phyloP scores from a whole-genome alignment of 1,140 invertebrate genomes.

The Drosophila arawakana region DNA sequence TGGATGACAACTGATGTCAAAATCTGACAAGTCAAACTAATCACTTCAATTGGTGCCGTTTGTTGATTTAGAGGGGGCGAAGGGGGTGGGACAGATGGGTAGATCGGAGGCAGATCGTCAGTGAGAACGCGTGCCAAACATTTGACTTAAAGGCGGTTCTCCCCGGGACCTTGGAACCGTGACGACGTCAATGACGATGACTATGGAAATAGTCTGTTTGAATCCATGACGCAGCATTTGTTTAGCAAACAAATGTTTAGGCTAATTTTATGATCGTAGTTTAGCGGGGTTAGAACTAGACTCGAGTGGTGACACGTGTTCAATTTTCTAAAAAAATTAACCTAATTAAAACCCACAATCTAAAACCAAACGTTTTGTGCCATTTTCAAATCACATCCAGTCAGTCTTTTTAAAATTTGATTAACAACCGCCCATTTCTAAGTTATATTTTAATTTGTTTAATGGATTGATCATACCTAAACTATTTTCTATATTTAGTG shows the following conservation, averaged over 20 bases:
- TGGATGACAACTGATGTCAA: constrained; percentile 79
- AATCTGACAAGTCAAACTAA: constrained; percentile 77
- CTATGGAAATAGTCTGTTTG: constrained; percentile 13
- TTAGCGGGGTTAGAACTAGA: not conserved
- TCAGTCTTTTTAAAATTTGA: no score
- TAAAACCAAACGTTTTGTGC: no score
- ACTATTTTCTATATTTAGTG: no score
- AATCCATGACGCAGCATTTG: constrained; percentile 37
- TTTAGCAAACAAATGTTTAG: constrained; percentile 32
- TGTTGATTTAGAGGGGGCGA: not conserved
- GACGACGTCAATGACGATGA: constrained; percentile 48
- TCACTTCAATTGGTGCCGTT: constrained; percentile 58
- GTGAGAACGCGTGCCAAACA: constrained; percentile 72
- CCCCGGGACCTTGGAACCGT: constrained; percentile 40
- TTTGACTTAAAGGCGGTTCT: constrained; percentile 28
- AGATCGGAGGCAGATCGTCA: constrained; percentile 44
- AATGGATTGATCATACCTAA: no score
- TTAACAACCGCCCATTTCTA: no score
- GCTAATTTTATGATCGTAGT: constrained; percentile 17
- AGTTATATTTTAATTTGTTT: no score
- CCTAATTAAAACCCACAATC: no score
- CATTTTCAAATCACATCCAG: no score
- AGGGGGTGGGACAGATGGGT: constrained; percentile 5
- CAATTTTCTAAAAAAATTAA: not conserved
- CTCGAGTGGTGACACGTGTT: not conserved